These are phyloP conservation scores for Piprites chloris DNA, from an alignment of 2,113 vertebrate genomes.

Conservation along the genomic window DNA sequence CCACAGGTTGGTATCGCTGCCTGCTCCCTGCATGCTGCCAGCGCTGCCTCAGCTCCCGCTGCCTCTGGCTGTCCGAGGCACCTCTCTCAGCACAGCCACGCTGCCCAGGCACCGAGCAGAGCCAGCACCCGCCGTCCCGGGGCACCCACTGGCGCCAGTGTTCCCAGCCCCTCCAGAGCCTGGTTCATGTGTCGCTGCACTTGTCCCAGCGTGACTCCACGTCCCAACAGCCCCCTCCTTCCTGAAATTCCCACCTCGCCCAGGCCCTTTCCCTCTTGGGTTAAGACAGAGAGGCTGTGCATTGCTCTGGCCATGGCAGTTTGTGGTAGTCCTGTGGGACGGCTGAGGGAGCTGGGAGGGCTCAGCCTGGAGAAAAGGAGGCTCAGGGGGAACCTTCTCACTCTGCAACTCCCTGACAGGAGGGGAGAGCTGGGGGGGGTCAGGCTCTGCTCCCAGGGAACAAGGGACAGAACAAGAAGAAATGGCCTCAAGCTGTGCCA, in stretches of 20 bases:
- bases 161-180: neutral
- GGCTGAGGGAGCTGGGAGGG: neutral
- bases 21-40: conserved; percentile 78
- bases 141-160: fast-evolving
- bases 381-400: neutral
- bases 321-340: neutral
- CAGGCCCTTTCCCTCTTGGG: neutral
- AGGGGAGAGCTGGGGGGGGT: neutral
- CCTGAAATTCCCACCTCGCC: neutral
- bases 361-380: neutral
- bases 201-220: neutral
- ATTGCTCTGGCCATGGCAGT: neutral
- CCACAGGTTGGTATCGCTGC: conserved; percentile 87
- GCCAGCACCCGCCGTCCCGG: fast-evolving
- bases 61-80: neutral
- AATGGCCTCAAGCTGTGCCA: neutral
- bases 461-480: neutral
- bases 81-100: neutral
- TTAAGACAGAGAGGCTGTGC: neutral
- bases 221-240: neutral
- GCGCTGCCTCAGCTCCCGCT: conserved; percentile 53
- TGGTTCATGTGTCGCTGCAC: fast-evolving
- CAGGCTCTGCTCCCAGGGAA: fast-evolving
- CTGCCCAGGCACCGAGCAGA: neutral
- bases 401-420: neutral